phyloP scores from a whole-genome alignment of 2,113 vertebrate genomes.

The Anseranas semipalmata region DNA sequence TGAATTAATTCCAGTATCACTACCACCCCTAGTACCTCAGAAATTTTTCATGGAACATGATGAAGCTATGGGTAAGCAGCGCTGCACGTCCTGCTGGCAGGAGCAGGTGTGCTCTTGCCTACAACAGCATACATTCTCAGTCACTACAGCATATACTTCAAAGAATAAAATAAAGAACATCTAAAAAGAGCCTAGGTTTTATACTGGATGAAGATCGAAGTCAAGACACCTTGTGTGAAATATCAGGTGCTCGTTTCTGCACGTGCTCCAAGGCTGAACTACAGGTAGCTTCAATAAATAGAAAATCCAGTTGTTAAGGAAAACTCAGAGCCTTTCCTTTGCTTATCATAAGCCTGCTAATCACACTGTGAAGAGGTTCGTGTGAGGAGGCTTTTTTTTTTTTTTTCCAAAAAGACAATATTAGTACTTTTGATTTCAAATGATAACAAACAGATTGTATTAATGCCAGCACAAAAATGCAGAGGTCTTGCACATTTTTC shows the following conservation, averaged over 20 bases:
- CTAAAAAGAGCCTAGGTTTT: slow-evolving; percentile 52
- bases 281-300: slow-evolving; percentile 54
- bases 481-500: slow-evolving; percentile 74
- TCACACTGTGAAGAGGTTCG: not conserved
- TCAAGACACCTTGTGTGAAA: slow-evolving; percentile 28
- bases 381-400: not conserved
- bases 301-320: slow-evolving; percentile 51
- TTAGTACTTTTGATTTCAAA: slow-evolving; percentile 23
- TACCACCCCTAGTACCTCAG: slow-evolving; percentile 32
- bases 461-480: slow-evolving; percentile 70
- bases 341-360: slow-evolving; percentile 5
- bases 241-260: slow-evolving; percentile 36
- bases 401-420: not conserved
- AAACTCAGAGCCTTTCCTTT: slow-evolving; percentile 42
- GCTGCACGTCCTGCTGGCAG: not conserved
- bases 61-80: slow-evolving; percentile 34
- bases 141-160: slow-evolving; percentile 64
- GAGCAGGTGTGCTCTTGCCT: not conserved
- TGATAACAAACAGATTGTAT: slow-evolving; percentile 11
- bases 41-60: slow-evolving; percentile 34
- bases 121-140: slow-evolving; percentile 63
- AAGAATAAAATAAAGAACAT: slow-evolving; percentile 63
- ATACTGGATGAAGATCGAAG: slow-evolving; percentile 64
- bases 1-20: slow-evolving; percentile 25
- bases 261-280: not conserved